Evolutionary conservation across 2,797 vertebrate species (phyloP).

Genomic region (Neosilurus mollespiculum): DNA sequence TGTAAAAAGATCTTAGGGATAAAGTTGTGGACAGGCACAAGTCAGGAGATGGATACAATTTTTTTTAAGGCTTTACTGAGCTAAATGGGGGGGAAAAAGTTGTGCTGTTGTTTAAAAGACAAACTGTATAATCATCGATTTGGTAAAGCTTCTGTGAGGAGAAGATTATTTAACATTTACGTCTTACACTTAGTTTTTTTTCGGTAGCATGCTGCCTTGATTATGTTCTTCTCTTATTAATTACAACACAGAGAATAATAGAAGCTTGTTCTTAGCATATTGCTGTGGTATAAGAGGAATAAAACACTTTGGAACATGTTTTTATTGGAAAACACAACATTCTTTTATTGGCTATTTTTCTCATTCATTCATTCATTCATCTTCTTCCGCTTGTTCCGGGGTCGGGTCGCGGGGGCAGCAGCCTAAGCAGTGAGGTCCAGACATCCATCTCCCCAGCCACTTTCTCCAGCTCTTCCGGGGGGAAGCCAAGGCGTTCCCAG

Average conservation of each 20-base stretch:
- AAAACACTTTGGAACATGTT: neutral
- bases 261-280: neutral
- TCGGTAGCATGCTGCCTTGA: neutral
- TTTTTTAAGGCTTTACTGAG: no score
- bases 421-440: no score
- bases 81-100: no score
- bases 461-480: no score
- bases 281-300: neutral
- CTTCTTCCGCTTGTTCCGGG: no score
- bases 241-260: neutral
- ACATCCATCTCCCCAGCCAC: no score
- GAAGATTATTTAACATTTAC: neutral
- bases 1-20: no score
- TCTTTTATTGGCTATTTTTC: neutral
- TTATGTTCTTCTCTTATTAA: neutral
- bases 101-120: neutral
- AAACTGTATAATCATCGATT: neutral
- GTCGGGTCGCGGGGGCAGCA: no score
- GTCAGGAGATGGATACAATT: no score
- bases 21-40: no score
- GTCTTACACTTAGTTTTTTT: neutral
- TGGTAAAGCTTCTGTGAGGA: neutral
- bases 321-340: neutral
- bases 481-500: no score
- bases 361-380: no score